Base-by-base conservation (phyloP, 2,113 vertebrate species). In the Gymnocephalus cernua region DNA sequence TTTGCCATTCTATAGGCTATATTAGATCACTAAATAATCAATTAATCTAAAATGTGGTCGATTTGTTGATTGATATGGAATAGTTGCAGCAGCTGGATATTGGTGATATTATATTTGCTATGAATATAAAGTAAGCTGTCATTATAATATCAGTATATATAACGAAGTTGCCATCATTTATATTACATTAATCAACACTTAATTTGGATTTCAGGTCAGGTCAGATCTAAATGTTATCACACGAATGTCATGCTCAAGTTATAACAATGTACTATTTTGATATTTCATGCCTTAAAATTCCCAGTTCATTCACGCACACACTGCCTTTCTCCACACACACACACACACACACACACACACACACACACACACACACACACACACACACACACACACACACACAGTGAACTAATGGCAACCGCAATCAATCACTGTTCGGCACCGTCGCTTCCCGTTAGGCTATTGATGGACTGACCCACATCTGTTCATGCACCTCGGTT, bases 341-440 rank as follows among this genome's bases (percentile, higher is more conserved):
- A 57, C 59, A 53, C 29, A 69, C 69, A 56, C 54, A 51, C 50
- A n/a, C 69, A 48, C 56, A 58, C 45, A 47, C 61, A 48, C 61
- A 70, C 66, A 69, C 58, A 74, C 77, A 74, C 51, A 57, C 84
- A 66, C 44, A 80, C 76, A 38, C 65, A 56, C 68, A 74, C 77
- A 72, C 25, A 69, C 68, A 64, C 54, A 56, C 48, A 29, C 72
- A 45, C 54, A 59, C 48, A 38, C 48, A 45, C 59, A 69, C 65
- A 66, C 57, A 71, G 68, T 76, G 56, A 83, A 88, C 84, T 89
- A 88, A 92, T 85, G 85, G 86, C 79, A 90, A 65, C 64, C 77
- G 21, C 87, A 77, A 93, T 94, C 93, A 91, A 93, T 94, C 89
- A 85, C 58, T 88, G 90, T 91, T 93, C 92, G 89, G 90, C 92